phyloP scores from a whole-genome alignment of 2,113 vertebrate species.

The Casuarius casuarius region DNA sequence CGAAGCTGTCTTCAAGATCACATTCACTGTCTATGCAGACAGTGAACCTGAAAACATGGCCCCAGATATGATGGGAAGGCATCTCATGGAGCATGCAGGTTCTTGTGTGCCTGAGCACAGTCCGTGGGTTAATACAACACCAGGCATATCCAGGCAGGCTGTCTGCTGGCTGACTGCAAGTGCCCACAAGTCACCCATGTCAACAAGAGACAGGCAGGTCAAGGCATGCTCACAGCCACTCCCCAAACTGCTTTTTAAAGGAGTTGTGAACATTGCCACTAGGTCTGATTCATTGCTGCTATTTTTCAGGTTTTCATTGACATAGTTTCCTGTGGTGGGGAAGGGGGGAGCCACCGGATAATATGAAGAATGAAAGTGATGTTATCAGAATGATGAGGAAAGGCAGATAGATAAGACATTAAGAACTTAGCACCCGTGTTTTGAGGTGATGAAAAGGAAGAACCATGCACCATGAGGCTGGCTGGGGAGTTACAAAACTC shows the following conservation, averaged over 20 bases:
- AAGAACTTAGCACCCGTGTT: background rate
- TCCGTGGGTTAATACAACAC: accelerated
- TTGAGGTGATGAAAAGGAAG: background rate
- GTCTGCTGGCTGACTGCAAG: background rate
- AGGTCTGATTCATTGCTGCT: background rate
- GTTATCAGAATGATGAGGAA: background rate
- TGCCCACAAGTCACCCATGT: background rate
- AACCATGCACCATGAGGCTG: background rate
- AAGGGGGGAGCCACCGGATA: background rate
- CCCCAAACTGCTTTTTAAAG: background rate
- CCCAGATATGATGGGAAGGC: accelerated
- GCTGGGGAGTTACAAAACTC: background rate
- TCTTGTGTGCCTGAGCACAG: background rate
- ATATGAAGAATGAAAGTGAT: background rate
- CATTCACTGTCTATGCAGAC: background rate
- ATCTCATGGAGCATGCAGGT: background rate
- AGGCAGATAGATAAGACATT: background rate
- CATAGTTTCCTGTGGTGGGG: background rate
- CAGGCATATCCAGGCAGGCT: accelerated
- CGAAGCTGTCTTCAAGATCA: background rate
- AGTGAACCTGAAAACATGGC: background rate
- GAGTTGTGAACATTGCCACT: background rate
- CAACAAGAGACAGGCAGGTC: background rate
- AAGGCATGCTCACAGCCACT: background rate
- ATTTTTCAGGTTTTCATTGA: background rate